Evolutionary conservation across 2,797 vertebrate species (phyloP), one percentile per base, ranked within the genome.

Genomic region (Chloroceryle amazona): DNA sequence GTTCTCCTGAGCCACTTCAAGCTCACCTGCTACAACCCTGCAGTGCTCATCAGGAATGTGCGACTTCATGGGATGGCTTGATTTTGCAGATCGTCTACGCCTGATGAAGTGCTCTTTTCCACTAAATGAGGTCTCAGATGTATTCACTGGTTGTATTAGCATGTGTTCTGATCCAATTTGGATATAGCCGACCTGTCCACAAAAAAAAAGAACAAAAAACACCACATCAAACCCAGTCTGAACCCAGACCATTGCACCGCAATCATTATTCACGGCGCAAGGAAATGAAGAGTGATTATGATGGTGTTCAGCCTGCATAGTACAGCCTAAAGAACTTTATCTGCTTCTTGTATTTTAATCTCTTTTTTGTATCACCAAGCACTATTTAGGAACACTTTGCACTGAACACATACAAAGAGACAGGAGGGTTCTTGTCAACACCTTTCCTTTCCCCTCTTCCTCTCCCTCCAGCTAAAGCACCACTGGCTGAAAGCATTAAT

Each of bases 171-270:
- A 97, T 81, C 98, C 99, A 1, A 99, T 97, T 68, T 99, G 99
- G 94, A 99, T 98, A 55, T 99, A 98, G 22, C 99, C 99, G 70
- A 98, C 98, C 99, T 99, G 96, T 67, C 92, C 91, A 73, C 57
- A 89, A 67, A 95, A 96, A n/a, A 33, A 95, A 65, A 94, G 71
- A 37, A 89, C 70, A 72, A 66, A 86, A 62, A 41, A 41, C 6
- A 0, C 1, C 22, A 14, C 37, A 72, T 97, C 54, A 58, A 28
- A 46, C 22, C 17, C 8, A 8, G 17, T 8, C 21, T 57, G 72
- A 74, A 44, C 10, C 8, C 6, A 83, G 51, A 29, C 5, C 8
- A 25, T 46, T 58, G 44, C 66, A 44, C 35, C 25, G n/a, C 39
- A 60, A 10, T 19, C 6, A 1, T 28, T 55, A 49, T 46, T 57